Conservation (phyloP, 2,888 invertebrate genomes). For the Drosophila lutescens region DNA sequence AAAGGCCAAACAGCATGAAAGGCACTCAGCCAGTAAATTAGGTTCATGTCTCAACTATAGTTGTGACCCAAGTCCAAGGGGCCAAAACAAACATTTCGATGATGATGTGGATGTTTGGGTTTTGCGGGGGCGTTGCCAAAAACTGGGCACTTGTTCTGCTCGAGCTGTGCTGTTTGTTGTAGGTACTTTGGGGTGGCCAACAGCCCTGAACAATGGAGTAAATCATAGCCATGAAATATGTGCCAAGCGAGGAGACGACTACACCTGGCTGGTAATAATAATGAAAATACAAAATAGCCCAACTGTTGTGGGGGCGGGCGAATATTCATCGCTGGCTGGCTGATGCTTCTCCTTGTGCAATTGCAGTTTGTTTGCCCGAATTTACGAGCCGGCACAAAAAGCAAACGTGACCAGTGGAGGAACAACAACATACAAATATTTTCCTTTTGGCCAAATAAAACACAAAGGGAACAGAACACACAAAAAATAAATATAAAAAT, state of each 20-base stretch:
- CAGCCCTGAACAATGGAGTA: slow-evolving; percentile 77
- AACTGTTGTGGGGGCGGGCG: slow-evolving; percentile 47
- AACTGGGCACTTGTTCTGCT: slow-evolving; percentile 73
- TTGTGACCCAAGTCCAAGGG: slow-evolving; percentile 69
- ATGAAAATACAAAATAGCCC: slow-evolving; percentile 65
- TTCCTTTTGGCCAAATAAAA: slow-evolving; percentile 30
- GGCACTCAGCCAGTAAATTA: slow-evolving; percentile 78
- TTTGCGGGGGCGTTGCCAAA: slow-evolving; percentile 31
- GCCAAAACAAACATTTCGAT: slow-evolving; percentile 64
- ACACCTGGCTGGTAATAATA: slow-evolving; percentile 64
- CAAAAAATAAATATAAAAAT: slow-evolving; percentile 29
- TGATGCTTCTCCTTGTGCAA: slow-evolving; percentile 59
- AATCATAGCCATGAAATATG: slow-evolving; percentile 80
- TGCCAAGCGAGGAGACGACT: slow-evolving; percentile 56
- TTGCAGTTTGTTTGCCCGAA: slow-evolving; percentile 60
- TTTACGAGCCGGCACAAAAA: slow-evolving; percentile 63
- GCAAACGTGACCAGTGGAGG: slow-evolving; percentile 67
- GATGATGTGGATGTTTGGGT: slow-evolving; percentile 2
- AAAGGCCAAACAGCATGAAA: slow-evolving; percentile 56
- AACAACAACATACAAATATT: slow-evolving; percentile 31
- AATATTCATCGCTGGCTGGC: slow-evolving; percentile 57
- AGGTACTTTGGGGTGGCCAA: slow-evolving; percentile 47
- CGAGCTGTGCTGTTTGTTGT: slow-evolving; percentile 60
- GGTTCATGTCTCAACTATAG: slow-evolving; percentile 78
- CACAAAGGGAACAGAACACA: slow-evolving; percentile 4